These are phyloP conservation scores for Aphaenogaster floridana DNA, from an alignment of 1,140 invertebrate species.

Conservation along the genomic window DNA sequence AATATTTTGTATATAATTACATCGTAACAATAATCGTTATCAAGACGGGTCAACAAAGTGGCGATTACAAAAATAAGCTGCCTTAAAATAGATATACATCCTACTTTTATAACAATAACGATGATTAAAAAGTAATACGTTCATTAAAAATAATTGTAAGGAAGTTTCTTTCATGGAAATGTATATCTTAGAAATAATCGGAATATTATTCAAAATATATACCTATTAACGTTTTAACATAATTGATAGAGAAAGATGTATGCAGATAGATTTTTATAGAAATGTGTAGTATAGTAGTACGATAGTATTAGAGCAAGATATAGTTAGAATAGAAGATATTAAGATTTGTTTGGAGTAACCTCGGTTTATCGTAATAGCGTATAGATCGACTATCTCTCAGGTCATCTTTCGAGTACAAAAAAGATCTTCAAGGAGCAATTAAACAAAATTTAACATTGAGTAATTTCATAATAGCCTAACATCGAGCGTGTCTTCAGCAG, in stretches of 20 bases:
- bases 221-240: background rate
- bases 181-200: background rate
- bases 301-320: background rate
- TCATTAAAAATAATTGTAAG: constrained; percentile 17
- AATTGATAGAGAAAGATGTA: background rate
- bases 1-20: constrained; percentile 29
- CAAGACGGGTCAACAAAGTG: background rate
- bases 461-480: background rate
- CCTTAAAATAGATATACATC: constrained; percentile 5
- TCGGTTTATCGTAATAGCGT: background rate
- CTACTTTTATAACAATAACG: background rate
- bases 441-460: background rate
- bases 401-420: background rate
- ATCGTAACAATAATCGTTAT: constrained; percentile 22
- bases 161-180: constrained; percentile 1
- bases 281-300: constrained; percentile 12
- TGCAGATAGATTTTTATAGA: background rate
- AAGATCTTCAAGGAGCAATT: background rate
- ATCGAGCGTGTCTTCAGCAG: background rate
- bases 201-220: background rate
- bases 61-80: constrained; percentile 16
- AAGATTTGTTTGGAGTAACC: background rate
- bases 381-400: background rate
- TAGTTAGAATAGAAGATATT: background rate
- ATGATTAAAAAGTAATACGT: background rate